Conservation (phyloP, 2,113 vertebrate genomes). For the Ifrita kowaldi region DNA sequence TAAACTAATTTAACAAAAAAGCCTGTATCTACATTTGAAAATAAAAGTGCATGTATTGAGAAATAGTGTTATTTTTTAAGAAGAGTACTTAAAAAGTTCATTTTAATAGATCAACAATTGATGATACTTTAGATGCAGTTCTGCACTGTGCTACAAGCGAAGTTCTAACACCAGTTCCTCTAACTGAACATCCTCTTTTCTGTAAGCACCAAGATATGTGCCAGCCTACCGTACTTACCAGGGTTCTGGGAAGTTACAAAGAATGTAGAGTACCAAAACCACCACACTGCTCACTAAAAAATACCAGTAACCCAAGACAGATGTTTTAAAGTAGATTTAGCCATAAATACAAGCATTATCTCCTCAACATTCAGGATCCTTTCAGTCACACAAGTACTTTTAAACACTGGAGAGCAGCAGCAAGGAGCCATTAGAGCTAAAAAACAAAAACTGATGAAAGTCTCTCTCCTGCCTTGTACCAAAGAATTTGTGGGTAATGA, state of each 20-base stretch:
- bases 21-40: conserved; percentile 60
- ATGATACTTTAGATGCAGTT: conserved; percentile 23
- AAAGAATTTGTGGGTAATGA: background rate
- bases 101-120: conserved; percentile 17
- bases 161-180: conserved; percentile 30
- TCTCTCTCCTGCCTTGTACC: background rate
- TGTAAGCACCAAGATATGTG: background rate
- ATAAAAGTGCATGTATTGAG: conserved; percentile 65
- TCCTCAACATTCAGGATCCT: background rate
- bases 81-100: conserved; percentile 40
- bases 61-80: conserved; percentile 58
- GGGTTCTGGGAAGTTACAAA: background rate
- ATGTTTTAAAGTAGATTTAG: background rate
- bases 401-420: conserved; percentile 16
- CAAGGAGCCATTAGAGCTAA: conserved; percentile 25
- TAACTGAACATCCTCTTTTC: conserved; percentile 1
- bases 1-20: conserved; percentile 50
- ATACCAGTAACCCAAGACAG: background rate
- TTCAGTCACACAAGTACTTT: background rate
- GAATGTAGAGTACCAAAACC: conserved; percentile 24
- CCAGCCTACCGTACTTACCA: background rate
- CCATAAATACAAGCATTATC: background rate
- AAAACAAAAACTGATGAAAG: background rate
- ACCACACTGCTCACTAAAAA: background rate
- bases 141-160: conserved; percentile 44